Evolutionary conservation across 2,113 vertebrate species (phyloP), one percentile per base, ranked within the genome.

Genomic region (Phoxinus phoxinus): DNA sequence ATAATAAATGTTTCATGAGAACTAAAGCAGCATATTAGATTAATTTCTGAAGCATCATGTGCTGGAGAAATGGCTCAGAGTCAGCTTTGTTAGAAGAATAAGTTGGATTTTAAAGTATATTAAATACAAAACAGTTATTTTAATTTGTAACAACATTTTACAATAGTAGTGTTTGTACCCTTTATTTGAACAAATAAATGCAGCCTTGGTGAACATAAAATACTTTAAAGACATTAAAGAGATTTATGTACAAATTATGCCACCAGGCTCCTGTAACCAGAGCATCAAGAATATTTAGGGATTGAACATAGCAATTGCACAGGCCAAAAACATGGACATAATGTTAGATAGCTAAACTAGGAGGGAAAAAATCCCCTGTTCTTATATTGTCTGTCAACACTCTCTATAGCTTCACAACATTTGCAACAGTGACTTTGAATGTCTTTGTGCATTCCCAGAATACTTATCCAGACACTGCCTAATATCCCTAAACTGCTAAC

Each of bases 211-310:
- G 30, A 30, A 13, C 27, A 67, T 69, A 69, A 35, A 69, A 69
- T 7, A 69, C 30, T 41, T 41, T 9, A 41, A 9, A 2, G 7
- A 41, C 41, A 41, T 41, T 88, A 84, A 88, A 86, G 75, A 69
- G 81, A 88, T 88, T 88, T 86, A 84, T 88, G 71, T 67, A 81
- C 76, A 85, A 86, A 88, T 84, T 81, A 88, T 84, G 48, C 87
- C 86, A 61, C 61, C 67, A 86, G 81, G 59, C 84, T 72, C 71
- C 61, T 84, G 58, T 88, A 86, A 86, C 84, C 87, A 88, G 85
- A 84, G 80, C 76, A 84, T 88, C 69, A 80, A 75, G 56, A 86
- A 86, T 81, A 72, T 86, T 81, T 58, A 84, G 58, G 83, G 65
- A 82, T 72, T 86, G 80, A 86, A 84, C 21, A 81, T 23, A 84